Base-by-base conservation (phyloP, 2,888 invertebrate species). In the Phortica magna region DNA sequence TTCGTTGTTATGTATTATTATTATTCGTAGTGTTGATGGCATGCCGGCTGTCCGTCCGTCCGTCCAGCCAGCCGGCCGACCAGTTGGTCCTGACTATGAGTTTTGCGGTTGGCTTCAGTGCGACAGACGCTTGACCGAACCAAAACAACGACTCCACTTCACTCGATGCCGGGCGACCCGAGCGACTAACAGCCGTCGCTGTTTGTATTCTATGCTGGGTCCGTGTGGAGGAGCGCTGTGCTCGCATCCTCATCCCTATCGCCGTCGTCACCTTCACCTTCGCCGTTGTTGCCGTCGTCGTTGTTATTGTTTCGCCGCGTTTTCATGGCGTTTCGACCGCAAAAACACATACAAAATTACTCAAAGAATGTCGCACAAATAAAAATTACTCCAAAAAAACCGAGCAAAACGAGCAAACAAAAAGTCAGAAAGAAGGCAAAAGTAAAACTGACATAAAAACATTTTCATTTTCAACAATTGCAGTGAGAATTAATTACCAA, bases 401-500 rank as follows among this genome's bases (percentile, higher is more conserved):
- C 31, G 9, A 22, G 61, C 17, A 14, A n/a, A 68, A 42, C 3
- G 43, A 41, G 19, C 17, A 61, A n/a, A 7, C 39, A n/a, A 4
- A 68, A 43, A 68, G 10, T 17, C 42, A 17, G n/a, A 43, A 68
- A 12, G 4, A 19, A 22, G 22, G 14, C 42, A 43, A 74, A 65
- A 74, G 17, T 48, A 73, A 65, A 76, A 76, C 72, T 61, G 64
- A 74, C 71, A 61, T 41, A 74, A 74, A 65, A 31, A 53, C 67
- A 73, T 68, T 59, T 70, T 70, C 70, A 57, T 74, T 71, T 75
- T 75, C 72, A 70, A 75, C 77, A 77, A 77, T 77, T 76, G 75
- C 71, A 48, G 70, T 17, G 77, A 77, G 76, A 77, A 77, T 77
- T 77, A 77, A 75, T 77, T 77, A 77, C 73, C 77, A 73, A 77